A percentile compares a stretch with the other conserved stretches of the same genome.
phyloP scores from a whole-genome alignment of 2,888 invertebrate genomes.

The Ophion ellenae region DNA sequence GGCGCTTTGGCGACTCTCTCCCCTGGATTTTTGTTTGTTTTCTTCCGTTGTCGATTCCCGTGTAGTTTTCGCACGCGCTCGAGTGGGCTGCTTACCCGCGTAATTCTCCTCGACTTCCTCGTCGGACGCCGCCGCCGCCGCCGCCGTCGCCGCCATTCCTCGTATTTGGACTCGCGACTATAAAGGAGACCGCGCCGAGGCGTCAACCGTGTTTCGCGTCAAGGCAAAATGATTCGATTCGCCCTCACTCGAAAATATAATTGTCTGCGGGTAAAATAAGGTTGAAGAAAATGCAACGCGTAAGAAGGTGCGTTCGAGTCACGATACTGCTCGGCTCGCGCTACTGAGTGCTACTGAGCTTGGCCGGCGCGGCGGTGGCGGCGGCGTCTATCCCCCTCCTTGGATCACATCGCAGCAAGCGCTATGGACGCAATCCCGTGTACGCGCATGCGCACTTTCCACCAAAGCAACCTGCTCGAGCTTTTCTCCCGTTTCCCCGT shows the following conservation, averaged over 20 bases:
- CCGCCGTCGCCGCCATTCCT: constrained; percentile 88
- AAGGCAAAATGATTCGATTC: neutral
- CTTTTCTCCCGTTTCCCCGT: neutral
- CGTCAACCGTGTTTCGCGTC: constrained; percentile 45
- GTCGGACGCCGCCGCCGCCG: constrained; percentile 87
- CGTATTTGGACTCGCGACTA: constrained; percentile 32
- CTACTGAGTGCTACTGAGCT: neutral
- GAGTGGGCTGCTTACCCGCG: constrained; percentile 89
- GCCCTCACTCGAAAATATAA: neutral
- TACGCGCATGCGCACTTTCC: neutral
- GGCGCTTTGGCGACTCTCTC: constrained; percentile 76
- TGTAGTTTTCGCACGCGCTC: constrained; percentile 58
- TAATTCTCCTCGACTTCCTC: constrained; percentile 94
- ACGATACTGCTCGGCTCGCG: neutral
- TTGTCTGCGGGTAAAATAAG: neutral
- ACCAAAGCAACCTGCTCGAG: neutral
- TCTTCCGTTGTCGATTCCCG: neutral
- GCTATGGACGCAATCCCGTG: neutral
- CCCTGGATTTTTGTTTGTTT: constrained; percentile 28
- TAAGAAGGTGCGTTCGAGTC: neutral
- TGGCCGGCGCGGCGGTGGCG: neutral
- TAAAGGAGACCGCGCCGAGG: constrained; percentile 42
- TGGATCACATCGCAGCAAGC: neutral
- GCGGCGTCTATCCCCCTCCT: neutral
- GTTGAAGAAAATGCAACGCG: neutral